These are phyloP conservation scores for Anneissia japonica DNA, from an alignment of 35 echinoderm and acorn worm genomes.

Conservation along the genomic window DNA sequence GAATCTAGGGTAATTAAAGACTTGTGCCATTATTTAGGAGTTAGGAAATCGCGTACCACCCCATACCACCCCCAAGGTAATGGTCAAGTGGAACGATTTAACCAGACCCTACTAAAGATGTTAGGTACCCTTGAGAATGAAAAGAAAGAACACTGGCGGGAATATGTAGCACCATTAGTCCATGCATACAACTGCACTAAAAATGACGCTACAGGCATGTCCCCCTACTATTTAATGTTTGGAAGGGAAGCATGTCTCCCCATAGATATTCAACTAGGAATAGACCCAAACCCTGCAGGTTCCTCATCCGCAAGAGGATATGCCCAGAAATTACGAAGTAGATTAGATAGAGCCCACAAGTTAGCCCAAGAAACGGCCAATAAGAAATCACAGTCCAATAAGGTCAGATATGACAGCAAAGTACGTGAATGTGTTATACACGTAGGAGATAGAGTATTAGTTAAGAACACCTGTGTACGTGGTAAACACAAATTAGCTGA, in stretches of 20 bases:
- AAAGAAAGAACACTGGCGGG: not conserved
- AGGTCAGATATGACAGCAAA: not conserved
- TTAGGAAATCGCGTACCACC: slow-evolving; percentile 37
- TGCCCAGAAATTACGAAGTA: not conserved
- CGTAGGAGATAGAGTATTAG: not conserved
- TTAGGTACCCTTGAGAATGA: not conserved
- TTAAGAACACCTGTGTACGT: not conserved
- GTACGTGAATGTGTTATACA: not conserved
- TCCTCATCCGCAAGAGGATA: not conserved
- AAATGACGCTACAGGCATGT: not conserved
- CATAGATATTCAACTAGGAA: not conserved
- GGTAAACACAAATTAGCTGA: too few relatives aligned
- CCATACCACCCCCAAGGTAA: slow-evolving; percentile 11
- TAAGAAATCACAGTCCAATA: not conserved
- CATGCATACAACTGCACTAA: not conserved
- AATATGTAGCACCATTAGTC: not conserved
- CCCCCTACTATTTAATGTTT: not conserved
- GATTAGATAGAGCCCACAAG: not conserved
- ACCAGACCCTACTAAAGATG: not conserved
- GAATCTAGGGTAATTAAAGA: slow-evolving; percentile 45
- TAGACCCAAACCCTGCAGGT: not conserved
- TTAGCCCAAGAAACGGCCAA: not conserved
- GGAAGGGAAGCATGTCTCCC: not conserved
- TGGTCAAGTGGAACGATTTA: not conserved
- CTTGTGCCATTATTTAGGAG: slow-evolving; percentile 38